Percentiles rank a stretch among this genome's conserved stretches.
Conservation (phyloP, 2,797 vertebrate genomes). For the Melanotaenia pygmaea region DNA sequence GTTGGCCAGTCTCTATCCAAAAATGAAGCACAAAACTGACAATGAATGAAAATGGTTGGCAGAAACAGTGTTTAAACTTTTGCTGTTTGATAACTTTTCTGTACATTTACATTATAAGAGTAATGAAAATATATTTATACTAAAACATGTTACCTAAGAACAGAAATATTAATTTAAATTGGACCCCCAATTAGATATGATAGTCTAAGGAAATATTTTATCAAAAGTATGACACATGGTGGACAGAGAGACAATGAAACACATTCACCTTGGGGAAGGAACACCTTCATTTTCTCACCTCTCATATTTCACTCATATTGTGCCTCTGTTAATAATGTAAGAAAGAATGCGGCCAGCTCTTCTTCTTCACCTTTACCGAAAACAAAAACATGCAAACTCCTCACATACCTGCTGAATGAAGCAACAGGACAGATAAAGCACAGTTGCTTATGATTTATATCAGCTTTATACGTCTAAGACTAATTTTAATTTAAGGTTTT, state of each 20-base stretch:
- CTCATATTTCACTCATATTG: conserved; percentile 68
- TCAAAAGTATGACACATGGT: neutral
- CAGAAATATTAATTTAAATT: too few species aligned
- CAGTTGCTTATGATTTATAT: too few species aligned
- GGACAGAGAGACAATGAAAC: conserved; percentile 2
- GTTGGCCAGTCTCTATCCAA: too few species aligned
- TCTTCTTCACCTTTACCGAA: conserved; percentile 11
- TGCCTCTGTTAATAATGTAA: conserved; percentile 35
- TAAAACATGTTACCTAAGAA: too few species aligned
- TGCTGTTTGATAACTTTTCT: rapidly evolving
- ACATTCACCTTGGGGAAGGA: conserved; percentile 22
- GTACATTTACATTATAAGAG: neutral
- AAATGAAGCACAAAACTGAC: neutral
- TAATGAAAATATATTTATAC: neutral
- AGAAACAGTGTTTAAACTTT: neutral
- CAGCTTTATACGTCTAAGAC: too few species aligned
- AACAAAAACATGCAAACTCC: conserved; percentile 39
- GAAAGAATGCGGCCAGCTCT: conserved; percentile 43
- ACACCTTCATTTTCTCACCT: conserved; percentile 16
- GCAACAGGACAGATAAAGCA: too few species aligned
- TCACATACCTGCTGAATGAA: conserved; percentile 4
- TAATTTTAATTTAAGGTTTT: neutral
- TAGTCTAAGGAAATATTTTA: neutral
- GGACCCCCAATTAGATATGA: neutral
- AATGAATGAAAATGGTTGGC: neutral